Base-by-base conservation (phyloP, 2,113 vertebrate species). In the Campylorhamphus procurvoides region DNA sequence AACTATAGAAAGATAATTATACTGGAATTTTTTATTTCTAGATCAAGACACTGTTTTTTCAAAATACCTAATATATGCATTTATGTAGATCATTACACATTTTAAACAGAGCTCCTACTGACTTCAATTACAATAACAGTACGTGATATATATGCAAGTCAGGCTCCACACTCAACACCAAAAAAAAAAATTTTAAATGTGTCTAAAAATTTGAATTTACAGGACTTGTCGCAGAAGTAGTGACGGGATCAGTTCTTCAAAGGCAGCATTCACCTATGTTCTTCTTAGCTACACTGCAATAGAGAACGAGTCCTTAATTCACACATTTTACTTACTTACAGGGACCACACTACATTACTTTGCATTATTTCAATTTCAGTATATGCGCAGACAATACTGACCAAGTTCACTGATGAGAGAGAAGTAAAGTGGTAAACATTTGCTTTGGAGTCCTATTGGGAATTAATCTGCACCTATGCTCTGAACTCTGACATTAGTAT, bases 11-110 rank as follows among this genome's bases (percentile, higher is more conserved):
- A 74, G n/a, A 40, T 66, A 66, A 64, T 73, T 10, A 24, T 50
- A 88, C 39, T 49, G 55, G 16, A 90, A 92, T 10, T 42, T 84
- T 44, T 69, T 69, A 84, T 74, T 90, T 90, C 67, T 59, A 89
- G 12, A 80, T 62, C 16, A 77, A 60, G 56, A 22, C 44, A 91
- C 25, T n/a, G 28, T 13, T 24, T 75, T 84, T 78, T 72, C 68
- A 39, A 66, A 67, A 49, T 23, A 84, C 35, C 35, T 68, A 81
- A 77, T 16, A 81, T 25, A 87, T 9, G 14, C 35, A 71, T 67
- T 84, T 63, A 55, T 35, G 55, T 7, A 67, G 47, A 83, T 29
- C 10, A 50, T 42, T 50, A 68, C n/a, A 66, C 4, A 0, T 46
- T 90, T 83, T 83, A 82, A 93, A 81, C 18, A 64, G 29, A 92